Conservation (phyloP, 2,888 invertebrate species). For the Aphidius colemani region DNA sequence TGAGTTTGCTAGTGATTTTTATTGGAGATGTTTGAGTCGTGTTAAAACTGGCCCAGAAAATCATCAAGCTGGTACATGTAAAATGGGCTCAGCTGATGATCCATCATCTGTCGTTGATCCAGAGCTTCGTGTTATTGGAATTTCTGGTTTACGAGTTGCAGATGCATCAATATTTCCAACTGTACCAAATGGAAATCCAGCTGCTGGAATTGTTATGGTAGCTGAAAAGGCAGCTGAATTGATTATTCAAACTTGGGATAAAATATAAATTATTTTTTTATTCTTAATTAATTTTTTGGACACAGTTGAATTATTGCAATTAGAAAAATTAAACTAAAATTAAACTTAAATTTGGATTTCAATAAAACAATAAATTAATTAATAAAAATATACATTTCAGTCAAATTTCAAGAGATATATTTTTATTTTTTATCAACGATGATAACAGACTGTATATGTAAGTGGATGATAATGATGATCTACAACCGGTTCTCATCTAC, state of each 20-base stretch:
- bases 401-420: too few relatives aligned
- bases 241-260: conserved; percentile 63
- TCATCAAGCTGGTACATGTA: conserved; percentile 69
- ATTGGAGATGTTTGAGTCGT: conserved; percentile 71
- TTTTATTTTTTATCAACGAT: too few relatives aligned
- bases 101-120: conserved; percentile 65
- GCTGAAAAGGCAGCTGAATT: conserved; percentile 74
- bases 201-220: conserved; percentile 73
- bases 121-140: conserved; percentile 67
- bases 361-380: too few relatives aligned
- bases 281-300: too few relatives aligned
- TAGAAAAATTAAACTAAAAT: too few relatives aligned
- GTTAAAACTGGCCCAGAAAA: conserved; percentile 68
- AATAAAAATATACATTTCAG: too few relatives aligned
- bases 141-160: conserved; percentile 68
- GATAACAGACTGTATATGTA: too few relatives aligned
- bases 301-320: too few relatives aligned
- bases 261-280: neutral
- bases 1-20: conserved; percentile 65
- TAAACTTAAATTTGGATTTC: too few relatives aligned
- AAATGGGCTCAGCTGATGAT: conserved; percentile 64
- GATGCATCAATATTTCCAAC: conserved; percentile 74
- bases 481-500: too few relatives aligned
- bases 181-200: conserved; percentile 70
- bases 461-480: too few relatives aligned